Base-by-base conservation (phyloP, 2,113 vertebrate species). In the Nannospalax galili region DNA sequence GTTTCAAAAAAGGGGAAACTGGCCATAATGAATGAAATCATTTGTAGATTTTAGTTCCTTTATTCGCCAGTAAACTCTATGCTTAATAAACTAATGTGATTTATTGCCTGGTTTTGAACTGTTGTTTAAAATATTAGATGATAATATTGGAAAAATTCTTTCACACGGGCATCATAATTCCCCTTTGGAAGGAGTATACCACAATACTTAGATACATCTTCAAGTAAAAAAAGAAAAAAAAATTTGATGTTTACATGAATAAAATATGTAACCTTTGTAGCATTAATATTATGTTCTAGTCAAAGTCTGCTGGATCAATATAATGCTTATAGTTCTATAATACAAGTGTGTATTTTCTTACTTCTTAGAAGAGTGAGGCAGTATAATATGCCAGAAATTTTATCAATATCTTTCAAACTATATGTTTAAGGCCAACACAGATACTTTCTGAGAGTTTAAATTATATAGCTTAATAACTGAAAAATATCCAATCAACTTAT, bases 61-160 rank as follows among this genome's bases (percentile, higher is more conserved):
- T 70, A 72, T 84, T 82, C 32, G 58, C 79, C 82, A 88, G 48
- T 56, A 2, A 89, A 82, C 24, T 79, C 1, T 42, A 30, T 91
- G 4, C 30, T 84, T 82, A 65, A 45, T 85, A 22, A 48, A 64
- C 85, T 81, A 7, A 42, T 40, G 37, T 30, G 5, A 6, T 26
- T 79, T 65, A 42, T 37, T 58, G 5, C 30, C 80, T 86, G 65
- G 4, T 58, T 93, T 73, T 79, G 45, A 88, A 85, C n/a, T 94
- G 9, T 42, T 81, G 28, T 95, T 79, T 56, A 15, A 93, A 88
- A 84, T 60, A 28, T n/a, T 58, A n/a, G 6, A 37, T 80, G 60
- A 90, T 79, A 92, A 89, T 73, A 56, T 89, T 81, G 45, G 6
- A 87, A 10, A 69, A 65, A 93, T 70, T 88, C 84, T 69, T 32